Percentiles rank a stretch among this genome's conserved stretches.
Evolutionary conservation across 1,140 invertebrate genomes (phyloP).

Genomic region (Lasioglossum baleicum): DNA sequence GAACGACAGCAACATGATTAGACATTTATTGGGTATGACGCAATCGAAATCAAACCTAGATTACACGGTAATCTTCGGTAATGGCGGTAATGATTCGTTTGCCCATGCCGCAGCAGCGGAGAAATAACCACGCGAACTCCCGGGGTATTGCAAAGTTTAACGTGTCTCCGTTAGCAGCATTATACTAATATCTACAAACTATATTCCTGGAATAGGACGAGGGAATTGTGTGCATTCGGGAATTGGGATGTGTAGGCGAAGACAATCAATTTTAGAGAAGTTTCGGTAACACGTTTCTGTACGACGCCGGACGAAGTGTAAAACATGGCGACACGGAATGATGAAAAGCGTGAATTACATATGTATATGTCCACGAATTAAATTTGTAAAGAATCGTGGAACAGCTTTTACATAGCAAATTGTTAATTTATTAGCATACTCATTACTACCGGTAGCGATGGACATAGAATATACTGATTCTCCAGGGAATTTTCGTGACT

Average conservation of each 20-base stretch:
- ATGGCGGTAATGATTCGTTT: conserved; percentile 7
- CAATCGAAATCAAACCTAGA: not conserved
- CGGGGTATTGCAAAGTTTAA: conserved; percentile 19
- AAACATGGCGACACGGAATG: not conserved
- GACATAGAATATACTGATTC: no score
- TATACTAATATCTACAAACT: not conserved
- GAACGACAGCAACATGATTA: not conserved
- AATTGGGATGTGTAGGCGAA: not conserved
- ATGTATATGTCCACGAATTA: not conserved
- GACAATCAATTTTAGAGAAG: conserved; percentile 4
- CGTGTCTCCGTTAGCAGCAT: not conserved
- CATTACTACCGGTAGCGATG: no score
- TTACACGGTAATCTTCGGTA: not conserved
- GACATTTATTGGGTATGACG: not conserved
- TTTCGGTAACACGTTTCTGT: not conserved
- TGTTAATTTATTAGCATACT: not conserved
- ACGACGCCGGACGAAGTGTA: not conserved
- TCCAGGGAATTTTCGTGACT: no score
- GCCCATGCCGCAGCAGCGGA: not conserved
- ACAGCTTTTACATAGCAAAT: not conserved
- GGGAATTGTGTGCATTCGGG: not conserved
- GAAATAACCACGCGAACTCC: conserved; percentile 9
- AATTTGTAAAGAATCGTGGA: not conserved
- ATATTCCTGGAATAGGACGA: not conserved
- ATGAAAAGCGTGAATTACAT: not conserved